Percentiles rank a stretch among this genome's conserved stretches.
These are phyloP conservation scores for Chaetodon auriga DNA, from an alignment of 2,113 vertebrate genomes.

Conservation along the genomic window DNA sequence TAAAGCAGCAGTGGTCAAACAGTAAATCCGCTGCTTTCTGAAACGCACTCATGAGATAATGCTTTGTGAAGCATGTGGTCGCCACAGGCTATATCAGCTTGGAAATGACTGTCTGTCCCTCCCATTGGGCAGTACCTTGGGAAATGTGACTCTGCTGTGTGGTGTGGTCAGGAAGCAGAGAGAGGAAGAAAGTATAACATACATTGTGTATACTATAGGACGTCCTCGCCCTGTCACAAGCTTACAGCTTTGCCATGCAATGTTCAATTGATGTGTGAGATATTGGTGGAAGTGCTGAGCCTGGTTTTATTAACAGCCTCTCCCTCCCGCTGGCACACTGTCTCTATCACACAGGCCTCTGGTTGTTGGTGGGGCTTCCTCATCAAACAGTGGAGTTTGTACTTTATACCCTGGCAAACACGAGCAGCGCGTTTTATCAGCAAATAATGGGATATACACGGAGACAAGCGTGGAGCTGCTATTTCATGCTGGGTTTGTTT, in stretches of 20 bases:
- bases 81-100: conserved; percentile 69
- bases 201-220: conserved; percentile 9
- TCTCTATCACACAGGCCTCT: conserved; percentile 24
- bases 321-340: conserved; percentile 3
- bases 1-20: conserved; percentile 79
- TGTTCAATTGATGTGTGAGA: background rate
- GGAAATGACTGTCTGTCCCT: conserved; percentile 62
- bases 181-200: conserved; percentile 61
- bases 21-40: conserved; percentile 72
- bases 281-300: conserved; percentile 7
- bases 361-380: conserved; percentile 40
- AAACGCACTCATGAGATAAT: conserved; percentile 80
- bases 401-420: conserved; percentile 69
- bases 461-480: conserved; percentile 36
- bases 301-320: conserved; percentile 38
- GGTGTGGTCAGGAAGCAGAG: conserved; percentile 57
- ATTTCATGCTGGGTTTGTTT: conserved; percentile 58
- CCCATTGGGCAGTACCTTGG: conserved; percentile 66
- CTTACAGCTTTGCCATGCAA: background rate
- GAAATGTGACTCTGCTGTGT: conserved; percentile 68
- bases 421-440: conserved; percentile 36
- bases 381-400: conserved; percentile 58
- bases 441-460: conserved; percentile 5
- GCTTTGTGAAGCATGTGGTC: conserved; percentile 74
- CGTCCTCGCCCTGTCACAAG: conserved; percentile 32